A percentile compares a stretch with the other conserved stretches of the same genome.
These are phyloP conservation scores for Menura novaehollandiae DNA, from an alignment of 2,113 vertebrate species.

Conservation along the genomic window DNA sequence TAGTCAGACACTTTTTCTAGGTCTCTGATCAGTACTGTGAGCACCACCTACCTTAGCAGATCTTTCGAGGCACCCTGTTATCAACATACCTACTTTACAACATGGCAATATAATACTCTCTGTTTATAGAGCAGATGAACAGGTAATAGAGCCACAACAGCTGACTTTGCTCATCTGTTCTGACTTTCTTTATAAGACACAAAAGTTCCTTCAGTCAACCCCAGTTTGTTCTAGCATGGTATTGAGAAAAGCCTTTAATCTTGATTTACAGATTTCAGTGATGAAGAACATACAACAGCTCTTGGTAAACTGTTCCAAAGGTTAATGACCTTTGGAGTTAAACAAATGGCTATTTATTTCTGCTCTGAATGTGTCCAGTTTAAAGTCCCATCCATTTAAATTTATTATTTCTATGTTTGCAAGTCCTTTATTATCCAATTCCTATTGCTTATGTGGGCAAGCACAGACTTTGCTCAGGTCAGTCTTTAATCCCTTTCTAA, in stretches of 20 bases:
- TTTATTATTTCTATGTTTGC: conserved; percentile 28
- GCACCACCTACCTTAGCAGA: background rate
- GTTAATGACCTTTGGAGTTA: conserved; percentile 53
- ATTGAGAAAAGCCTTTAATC: conserved; percentile 52
- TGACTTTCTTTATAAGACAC: background rate
- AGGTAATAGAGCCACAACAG: background rate
- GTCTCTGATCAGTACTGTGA: background rate
- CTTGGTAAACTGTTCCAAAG: conserved; percentile 53
- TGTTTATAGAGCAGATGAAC: background rate
- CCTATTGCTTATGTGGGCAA: background rate
- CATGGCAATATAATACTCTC: background rate
- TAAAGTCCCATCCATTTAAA: conserved; percentile 46
- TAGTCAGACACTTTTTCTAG: background rate
- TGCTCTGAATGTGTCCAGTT: conserved; percentile 12
- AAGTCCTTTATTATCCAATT: background rate
- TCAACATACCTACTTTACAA: background rate
- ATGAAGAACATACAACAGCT: background rate
- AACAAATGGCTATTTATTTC: conserved; percentile 57
- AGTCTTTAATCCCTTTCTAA: background rate
- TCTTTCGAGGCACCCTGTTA: background rate
- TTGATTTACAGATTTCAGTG: conserved; percentile 27
- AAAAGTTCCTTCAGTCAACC: conserved; percentile 19
- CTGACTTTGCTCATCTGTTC: background rate
- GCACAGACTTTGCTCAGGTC: background rate
- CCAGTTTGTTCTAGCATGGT: background rate